Evolutionary conservation across 2,113 vertebrate genomes (phyloP).

Genomic region (Archilochus colubris): DNA sequence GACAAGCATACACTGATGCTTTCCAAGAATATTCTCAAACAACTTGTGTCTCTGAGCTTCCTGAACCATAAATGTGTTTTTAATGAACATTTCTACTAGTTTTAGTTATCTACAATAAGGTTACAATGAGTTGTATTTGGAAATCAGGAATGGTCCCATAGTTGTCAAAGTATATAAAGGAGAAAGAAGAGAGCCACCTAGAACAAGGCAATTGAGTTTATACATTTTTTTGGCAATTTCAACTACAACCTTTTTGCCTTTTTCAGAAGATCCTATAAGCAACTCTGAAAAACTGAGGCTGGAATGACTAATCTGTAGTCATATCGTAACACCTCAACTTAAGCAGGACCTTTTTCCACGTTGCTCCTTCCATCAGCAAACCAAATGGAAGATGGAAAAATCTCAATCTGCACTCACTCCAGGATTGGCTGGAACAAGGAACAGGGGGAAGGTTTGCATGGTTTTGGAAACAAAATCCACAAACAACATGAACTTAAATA

Average conservation of each 20-base stretch:
- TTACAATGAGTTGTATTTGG: not conserved
- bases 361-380: not conserved
- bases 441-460: not conserved
- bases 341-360: not conserved
- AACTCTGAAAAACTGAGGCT: not conserved
- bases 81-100: not conserved
- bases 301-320: not conserved
- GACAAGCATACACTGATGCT: not conserved
- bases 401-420: not conserved
- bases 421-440: not conserved
- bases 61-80: not conserved
- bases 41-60: not conserved
- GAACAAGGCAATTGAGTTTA: not conserved
- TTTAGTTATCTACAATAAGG: not conserved
- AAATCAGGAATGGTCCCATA: not conserved
- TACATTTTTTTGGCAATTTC: not conserved
- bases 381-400: not conserved
- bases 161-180: not conserved
- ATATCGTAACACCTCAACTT: not conserved
- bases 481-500: not conserved
- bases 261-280: not conserved
- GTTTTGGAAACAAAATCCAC: not conserved
- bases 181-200: not conserved
- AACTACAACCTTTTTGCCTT: not conserved
- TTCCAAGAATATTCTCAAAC: not conserved